Evolutionary conservation across 2,113 vertebrate genomes (phyloP).

Genomic region (Tetrax tetrax): DNA sequence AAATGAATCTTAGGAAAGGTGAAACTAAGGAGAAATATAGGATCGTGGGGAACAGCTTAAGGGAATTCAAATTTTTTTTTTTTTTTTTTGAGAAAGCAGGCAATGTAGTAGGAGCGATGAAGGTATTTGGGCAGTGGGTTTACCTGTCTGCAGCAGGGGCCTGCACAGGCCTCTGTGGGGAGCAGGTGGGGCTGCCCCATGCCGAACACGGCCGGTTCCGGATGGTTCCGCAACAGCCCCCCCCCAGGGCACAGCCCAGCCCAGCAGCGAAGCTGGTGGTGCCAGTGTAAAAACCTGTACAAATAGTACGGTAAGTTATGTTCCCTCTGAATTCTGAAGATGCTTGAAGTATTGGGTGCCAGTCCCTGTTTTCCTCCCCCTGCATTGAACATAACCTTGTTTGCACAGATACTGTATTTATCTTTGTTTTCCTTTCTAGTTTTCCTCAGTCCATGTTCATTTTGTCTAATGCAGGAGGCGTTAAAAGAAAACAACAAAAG

Average conservation of each 20-base stretch:
- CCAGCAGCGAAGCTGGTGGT: accelerated
- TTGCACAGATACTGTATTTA: too few species aligned
- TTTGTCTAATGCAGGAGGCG: constrained; percentile 82
- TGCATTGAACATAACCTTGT: too few species aligned
- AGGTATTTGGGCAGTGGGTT: neutral
- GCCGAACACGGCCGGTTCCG: neutral
- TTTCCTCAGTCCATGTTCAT: neutral
- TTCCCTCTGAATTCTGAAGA: neutral
- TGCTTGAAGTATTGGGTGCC: neutral
- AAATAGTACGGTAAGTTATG: neutral
- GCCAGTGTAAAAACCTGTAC: too few species aligned
- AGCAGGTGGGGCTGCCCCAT: accelerated
- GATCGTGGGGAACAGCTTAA: neutral
- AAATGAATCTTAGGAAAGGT: neutral
- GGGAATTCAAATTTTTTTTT: neutral
- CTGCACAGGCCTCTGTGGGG: neutral
- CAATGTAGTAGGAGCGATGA: neutral
- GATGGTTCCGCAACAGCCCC: accelerated
- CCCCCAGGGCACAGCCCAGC: accelerated
- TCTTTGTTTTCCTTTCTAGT: neutral
- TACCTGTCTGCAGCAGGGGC: neutral
- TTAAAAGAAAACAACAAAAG: constrained; percentile 97
- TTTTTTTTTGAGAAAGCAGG: neutral
- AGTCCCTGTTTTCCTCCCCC: neutral
- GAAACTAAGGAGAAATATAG: neutral